Conservation (phyloP, 2,113 vertebrate genomes). For the Coregonus clupeaformis region DNA sequence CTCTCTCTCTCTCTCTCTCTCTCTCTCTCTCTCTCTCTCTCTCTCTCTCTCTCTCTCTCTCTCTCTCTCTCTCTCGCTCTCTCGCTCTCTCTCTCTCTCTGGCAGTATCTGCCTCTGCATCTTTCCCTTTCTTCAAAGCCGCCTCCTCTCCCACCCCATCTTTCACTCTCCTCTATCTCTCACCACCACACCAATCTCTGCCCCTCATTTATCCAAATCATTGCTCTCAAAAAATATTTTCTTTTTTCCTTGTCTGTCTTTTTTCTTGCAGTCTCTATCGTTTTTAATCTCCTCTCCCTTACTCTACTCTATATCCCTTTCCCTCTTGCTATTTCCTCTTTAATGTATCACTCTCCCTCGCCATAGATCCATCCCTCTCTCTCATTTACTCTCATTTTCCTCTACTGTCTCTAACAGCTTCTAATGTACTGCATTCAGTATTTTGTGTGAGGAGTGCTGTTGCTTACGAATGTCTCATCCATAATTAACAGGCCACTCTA, state of each 20-base stretch:
- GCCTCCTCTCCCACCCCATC: too few species aligned
- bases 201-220: constrained; percentile 30
- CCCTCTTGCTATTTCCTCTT: too few species aligned
- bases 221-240: constrained; percentile 14
- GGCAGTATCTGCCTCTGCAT: too few species aligned
- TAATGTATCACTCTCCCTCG: too few species aligned
- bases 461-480: too few species aligned
- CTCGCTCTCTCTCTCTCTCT: too few species aligned
- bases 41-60: too few species aligned
- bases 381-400: constrained; percentile 7
- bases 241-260: constrained; percentile 23
- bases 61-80: too few species aligned
- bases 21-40: background rate
- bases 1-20: too few species aligned
- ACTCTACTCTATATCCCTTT: too few species aligned
- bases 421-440: constrained; percentile 68
- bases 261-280: constrained; percentile 15
- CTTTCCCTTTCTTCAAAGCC: too few species aligned
- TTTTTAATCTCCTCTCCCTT: constrained; percentile 8
- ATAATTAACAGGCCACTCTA: constrained; percentile 75
- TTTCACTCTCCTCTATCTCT: constrained; percentile 5
- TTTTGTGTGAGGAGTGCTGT: constrained; percentile 68
- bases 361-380: too few species aligned
- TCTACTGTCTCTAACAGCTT: constrained; percentile 56
- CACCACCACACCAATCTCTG: constrained; percentile 8